Percentiles rank a stretch among this genome's conserved stretches.
Conservation (phyloP, 2,888 invertebrate genomes). For the Chydorus sphaericus region DNA sequence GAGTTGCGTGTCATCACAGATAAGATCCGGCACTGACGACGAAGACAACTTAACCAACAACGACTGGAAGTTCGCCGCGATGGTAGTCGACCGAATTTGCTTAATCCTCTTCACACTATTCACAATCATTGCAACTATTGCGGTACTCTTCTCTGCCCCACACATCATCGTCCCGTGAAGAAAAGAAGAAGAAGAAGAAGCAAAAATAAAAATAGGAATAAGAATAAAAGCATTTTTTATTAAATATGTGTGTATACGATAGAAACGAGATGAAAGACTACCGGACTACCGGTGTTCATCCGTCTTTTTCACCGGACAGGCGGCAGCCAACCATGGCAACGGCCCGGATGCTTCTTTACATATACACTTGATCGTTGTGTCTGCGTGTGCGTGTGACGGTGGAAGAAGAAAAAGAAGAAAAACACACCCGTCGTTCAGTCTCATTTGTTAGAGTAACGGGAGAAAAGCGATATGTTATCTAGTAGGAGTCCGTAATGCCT, state of each 20-base stretch:
- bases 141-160: constrained; percentile 90
- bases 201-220: background rate
- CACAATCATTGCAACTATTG: constrained; percentile 92
- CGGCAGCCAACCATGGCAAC: background rate
- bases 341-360: background rate
- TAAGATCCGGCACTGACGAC: constrained; percentile 87
- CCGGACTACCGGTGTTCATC: constrained; percentile 4
- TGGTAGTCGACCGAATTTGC: constrained; percentile 99
- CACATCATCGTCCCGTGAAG: constrained; percentile 37
- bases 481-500: too few species aligned
- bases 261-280: too few species aligned
- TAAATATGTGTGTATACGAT: too few species aligned
- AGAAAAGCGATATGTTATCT: too few species aligned
- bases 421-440: too few species aligned
- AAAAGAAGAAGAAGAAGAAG: background rate
- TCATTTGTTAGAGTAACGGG: too few species aligned
- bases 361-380: background rate
- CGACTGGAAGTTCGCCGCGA: constrained; percentile 95
- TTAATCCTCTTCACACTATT: constrained; percentile 98
- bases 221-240: background rate
- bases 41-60: constrained; percentile 84
- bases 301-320: constrained; percentile 1
- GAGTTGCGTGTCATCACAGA: constrained; percentile 80
- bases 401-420: too few species aligned
- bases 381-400: too few species aligned